Evolutionary conservation across 2,888 invertebrate species (phyloP).

Genomic region (Yponomeuta cagnagella): DNA sequence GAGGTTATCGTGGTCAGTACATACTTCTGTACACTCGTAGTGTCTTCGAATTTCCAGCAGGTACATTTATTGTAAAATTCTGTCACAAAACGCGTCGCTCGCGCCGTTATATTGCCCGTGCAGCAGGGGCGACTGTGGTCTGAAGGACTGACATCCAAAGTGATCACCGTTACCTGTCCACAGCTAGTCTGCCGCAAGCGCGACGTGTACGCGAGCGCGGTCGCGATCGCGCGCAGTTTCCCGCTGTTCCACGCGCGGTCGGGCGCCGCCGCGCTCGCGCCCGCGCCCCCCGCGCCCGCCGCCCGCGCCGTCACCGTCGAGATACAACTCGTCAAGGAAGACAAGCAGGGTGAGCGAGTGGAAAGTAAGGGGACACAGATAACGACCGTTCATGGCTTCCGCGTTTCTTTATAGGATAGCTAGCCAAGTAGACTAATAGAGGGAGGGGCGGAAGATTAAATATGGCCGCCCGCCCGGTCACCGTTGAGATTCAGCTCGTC

Average conservation of each 20-base stretch:
- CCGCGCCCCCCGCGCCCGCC: slow-evolving; percentile 30
- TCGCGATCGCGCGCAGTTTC: slow-evolving; percentile 87
- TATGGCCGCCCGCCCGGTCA: slow-evolving; percentile 28
- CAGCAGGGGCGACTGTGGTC: too few species aligned
- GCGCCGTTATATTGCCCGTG: too few species aligned
- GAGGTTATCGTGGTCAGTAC: too few species aligned
- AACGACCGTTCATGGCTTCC: not conserved
- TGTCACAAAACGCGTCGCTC: too few species aligned
- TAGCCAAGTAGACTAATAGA: not conserved
- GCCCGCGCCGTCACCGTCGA: slow-evolving; percentile 43
- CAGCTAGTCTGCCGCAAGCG: slow-evolving; percentile 86
- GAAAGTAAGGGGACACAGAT: not conserved
- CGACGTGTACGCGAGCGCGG: slow-evolving; percentile 86
- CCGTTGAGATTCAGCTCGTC: slow-evolving; percentile 50
- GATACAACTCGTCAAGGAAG: slow-evolving; percentile 43
- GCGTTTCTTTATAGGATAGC: not conserved
- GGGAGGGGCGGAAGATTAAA: too few species aligned
- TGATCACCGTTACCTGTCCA: slow-evolving; percentile 18
- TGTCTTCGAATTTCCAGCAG: too few species aligned
- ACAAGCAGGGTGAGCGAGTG: slow-evolving; percentile 32
- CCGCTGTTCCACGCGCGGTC: slow-evolving; percentile 78
- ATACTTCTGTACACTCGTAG: too few species aligned
- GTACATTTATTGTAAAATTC: too few species aligned
- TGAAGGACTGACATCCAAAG: too few species aligned
- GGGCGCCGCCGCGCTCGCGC: slow-evolving; percentile 39